These are phyloP conservation scores for Entomyzon cyanotis DNA, from an alignment of 2,113 vertebrate genomes.

Conservation along the genomic window DNA sequence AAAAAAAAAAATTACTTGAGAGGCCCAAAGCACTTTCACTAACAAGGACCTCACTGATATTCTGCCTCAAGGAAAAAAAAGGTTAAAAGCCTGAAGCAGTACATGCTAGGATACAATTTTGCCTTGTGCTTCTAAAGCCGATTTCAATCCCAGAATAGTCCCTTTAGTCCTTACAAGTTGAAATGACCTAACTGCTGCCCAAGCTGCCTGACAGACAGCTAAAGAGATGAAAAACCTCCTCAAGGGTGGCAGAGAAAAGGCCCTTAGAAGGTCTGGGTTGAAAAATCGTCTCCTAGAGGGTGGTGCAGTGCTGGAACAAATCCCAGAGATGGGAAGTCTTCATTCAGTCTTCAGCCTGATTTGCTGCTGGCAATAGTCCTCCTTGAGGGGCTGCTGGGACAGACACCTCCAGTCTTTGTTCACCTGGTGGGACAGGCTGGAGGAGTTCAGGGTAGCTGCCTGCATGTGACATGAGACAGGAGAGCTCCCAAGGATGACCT, in stretches of 20 bases:
- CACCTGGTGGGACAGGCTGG: neutral
- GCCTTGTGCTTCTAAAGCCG: neutral
- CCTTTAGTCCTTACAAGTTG: neutral
- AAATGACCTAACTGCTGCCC: neutral
- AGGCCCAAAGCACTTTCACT: neutral
- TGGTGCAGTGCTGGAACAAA: neutral
- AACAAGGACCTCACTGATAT: neutral
- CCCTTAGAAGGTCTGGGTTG: neutral
- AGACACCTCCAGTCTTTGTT: neutral
- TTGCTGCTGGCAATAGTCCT: neutral
- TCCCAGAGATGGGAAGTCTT: neutral
- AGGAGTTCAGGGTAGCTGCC: neutral
- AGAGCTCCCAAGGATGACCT: neutral
- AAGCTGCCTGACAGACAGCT: neutral
- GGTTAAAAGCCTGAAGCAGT: neutral
- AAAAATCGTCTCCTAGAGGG: neutral
- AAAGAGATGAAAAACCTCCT: neutral
- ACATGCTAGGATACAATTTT: neutral
- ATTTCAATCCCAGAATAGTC: neutral
- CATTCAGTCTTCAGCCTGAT: neutral
- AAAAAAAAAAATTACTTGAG: neutral
- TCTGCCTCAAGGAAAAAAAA: neutral
- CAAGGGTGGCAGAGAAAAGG: neutral
- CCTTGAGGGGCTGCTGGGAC: neutral
- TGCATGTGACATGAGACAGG: accelerated